These are phyloP conservation scores for Panthera tigris DNA, from an alignment of 2,113 vertebrate species.

Conservation along the genomic window DNA sequence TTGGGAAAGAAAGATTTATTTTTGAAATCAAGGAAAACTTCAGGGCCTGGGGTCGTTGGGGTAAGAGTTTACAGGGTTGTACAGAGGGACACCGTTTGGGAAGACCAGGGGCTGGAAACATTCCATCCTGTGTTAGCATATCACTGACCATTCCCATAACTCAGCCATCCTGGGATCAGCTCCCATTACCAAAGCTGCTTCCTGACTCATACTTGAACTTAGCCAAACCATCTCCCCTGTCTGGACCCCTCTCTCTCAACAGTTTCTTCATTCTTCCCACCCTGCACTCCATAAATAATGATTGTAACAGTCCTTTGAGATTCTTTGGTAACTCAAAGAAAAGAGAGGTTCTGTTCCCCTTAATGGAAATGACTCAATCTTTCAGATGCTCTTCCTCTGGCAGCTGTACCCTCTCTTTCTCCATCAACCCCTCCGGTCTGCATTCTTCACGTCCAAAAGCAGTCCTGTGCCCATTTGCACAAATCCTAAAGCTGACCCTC, in stretches of 20 bases:
- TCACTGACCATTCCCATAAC: background rate
- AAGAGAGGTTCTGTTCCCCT: background rate
- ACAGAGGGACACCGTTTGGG: background rate
- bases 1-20: background rate
- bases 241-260: background rate
- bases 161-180: background rate
- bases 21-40: background rate
- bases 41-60: background rate
- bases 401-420: background rate
- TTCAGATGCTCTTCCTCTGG: background rate
- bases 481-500: background rate
- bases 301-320: background rate
- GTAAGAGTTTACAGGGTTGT: background rate
- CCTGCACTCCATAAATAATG: background rate
- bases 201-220: slow-evolving; percentile 25
- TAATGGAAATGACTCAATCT: background rate
- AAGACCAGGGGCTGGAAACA: background rate
- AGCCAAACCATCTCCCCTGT: background rate
- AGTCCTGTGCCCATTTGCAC: background rate
- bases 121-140: background rate
- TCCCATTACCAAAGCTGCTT: slow-evolving; percentile 7
- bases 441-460: background rate
- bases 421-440: background rate
- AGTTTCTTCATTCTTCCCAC: slow-evolving; percentile 15
- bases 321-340: background rate